Evolutionary conservation across 2,113 vertebrate genomes (phyloP).

Genomic region (Nyctereutes procyonoides): DNA sequence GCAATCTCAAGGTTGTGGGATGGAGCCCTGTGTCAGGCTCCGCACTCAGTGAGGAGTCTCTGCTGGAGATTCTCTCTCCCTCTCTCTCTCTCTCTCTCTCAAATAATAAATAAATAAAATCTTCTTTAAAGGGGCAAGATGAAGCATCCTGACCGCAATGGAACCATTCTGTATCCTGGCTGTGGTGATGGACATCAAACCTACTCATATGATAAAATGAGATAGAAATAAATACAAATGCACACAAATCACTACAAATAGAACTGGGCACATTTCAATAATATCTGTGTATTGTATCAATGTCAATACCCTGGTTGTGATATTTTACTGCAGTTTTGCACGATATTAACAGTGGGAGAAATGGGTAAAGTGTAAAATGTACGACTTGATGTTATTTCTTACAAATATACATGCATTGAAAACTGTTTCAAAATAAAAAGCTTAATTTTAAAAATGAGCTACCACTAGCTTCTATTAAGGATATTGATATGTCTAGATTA

Average conservation of each 20-base stretch:
- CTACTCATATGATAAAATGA: background rate
- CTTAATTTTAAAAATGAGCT: slow-evolving; percentile 6
- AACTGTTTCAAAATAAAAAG: slow-evolving; percentile 56
- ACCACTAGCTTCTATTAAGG: slow-evolving; percentile 22
- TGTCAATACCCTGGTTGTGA: background rate
- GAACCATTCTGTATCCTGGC: slow-evolving; percentile 33
- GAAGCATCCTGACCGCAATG: background rate
- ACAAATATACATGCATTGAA: slow-evolving; percentile 49
- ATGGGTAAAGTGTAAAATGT: background rate
- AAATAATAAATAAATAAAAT: background rate
- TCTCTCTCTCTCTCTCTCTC: background rate
- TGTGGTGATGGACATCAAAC: background rate
- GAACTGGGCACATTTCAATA: background rate
- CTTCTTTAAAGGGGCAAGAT: background rate
- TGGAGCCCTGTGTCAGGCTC: background rate
- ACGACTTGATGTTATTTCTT: background rate
- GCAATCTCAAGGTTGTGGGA: background rate
- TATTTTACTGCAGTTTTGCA: slow-evolving; percentile 26
- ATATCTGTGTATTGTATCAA: background rate
- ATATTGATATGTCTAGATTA: background rate
- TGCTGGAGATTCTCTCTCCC: background rate
- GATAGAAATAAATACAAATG: slow-evolving; percentile 8
- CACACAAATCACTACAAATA: slow-evolving; percentile 16
- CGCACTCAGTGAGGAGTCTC: background rate
- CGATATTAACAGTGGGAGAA: slow-evolving; percentile 28